Percentiles rank a stretch among this genome's conserved stretches.
phyloP scores from a whole-genome alignment of 2,888 invertebrate species.

The Hydrotaea cyrtoneurina region DNA sequence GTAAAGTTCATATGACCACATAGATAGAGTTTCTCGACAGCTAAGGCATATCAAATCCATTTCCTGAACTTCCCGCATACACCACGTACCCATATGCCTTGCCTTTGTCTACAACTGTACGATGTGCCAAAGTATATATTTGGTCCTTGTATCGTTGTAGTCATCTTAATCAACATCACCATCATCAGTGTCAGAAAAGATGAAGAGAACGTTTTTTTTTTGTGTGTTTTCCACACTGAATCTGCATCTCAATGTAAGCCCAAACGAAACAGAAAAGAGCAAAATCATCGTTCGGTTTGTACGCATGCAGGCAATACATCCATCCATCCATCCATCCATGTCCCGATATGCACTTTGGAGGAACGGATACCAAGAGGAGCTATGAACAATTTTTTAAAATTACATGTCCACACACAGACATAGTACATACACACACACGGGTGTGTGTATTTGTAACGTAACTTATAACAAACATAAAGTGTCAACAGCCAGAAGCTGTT shows the following conservation, averaged over 20 bases:
- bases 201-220: slow-evolving; percentile 7
- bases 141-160: background rate
- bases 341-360: background rate
- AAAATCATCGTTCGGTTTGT: background rate
- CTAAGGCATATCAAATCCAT: too few relatives aligned
- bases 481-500: slow-evolving; percentile 43
- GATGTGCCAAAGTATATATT: background rate
- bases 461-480: slow-evolving; percentile 38
- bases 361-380: background rate
- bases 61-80: too few relatives aligned
- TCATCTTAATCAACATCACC: slow-evolving; percentile 10
- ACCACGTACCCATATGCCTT: too few relatives aligned
- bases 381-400: slow-evolving; percentile 1
- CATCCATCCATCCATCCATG: background rate
- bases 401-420: background rate
- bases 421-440: background rate
- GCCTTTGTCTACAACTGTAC: too few relatives aligned
- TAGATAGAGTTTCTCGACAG: too few relatives aligned
- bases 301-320: background rate
- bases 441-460: background rate
- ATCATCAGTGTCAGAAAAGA: slow-evolving; percentile 6
- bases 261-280: background rate
- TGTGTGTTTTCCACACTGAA: background rate
- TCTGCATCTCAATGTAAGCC: background rate
- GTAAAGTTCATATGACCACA: too few relatives aligned